Base-by-base conservation (phyloP, 53 echinoderm and acorn worm genomes). In the Paracentrotus lividus region DNA sequence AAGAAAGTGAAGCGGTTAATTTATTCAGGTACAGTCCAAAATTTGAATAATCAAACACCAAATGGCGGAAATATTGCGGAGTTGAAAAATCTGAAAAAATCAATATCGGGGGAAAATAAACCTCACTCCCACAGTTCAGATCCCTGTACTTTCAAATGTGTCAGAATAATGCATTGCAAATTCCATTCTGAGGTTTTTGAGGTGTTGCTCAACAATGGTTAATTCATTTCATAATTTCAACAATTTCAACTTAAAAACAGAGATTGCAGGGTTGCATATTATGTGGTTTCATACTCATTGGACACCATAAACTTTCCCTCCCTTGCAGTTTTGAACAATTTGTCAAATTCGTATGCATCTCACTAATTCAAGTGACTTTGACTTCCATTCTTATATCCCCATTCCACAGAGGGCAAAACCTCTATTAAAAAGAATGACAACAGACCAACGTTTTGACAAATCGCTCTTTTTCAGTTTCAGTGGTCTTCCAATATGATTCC, bases 131-230 rank as follows among this genome's bases (percentile, higher is more conserved):
- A 40, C 7, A 67, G 4, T 67, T 31, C 72, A 38, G 40, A 38
- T 18, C 36, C 21, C 36, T 72, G 72, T 38, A 72, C 72, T 72
- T 72, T 40, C 40, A 38, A 16, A 72, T 72, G 72, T 40, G 18
- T 32, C 5, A 4, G 38, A 38, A 72, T 72, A 36, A 72, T 72
- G 72, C 72, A 72, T 72, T 72, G 4, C 4, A 72, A 72, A 72
- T 72, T 64, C 21, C 0, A 72, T 72, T 72, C 72, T 72, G 72
- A 40, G 72, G 72, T 72, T 72, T 72, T 2, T 72, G 72, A 72
- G 72, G 72, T 72, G 40, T 20, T 34, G 72, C 20, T 40, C 27
- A 72, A 72, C 72, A 72, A 72, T 72, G 72, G 16, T 38, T 15
- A 72, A 16, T 72, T 72, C 72, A 72, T 36, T 40, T 72, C 72